Base-by-base conservation (phyloP, 2,797 vertebrate species). In the Sibirionetta formosa region DNA sequence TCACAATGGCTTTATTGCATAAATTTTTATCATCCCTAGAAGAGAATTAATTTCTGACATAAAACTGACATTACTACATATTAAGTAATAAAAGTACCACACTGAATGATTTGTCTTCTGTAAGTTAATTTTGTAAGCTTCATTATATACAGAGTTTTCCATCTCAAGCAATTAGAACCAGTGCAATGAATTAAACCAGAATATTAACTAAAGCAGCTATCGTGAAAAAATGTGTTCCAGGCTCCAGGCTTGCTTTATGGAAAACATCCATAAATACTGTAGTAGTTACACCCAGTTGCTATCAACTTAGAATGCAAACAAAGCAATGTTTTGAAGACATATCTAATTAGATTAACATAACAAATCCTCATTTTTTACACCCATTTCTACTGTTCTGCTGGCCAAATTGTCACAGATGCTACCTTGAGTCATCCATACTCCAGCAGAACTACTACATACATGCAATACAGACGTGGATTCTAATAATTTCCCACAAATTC, bases 1-100 rank as follows among this genome's bases (percentile, higher is more conserved):
- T 99, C 96, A 99, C 98, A 44, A 99, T 94, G 88, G 99, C 98
- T 98, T 99, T 99, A 93, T 93, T 99, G 98, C 99, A 99, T 53
- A 99, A 97, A 97, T 99, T 99, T 98, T 99, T 99, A 97, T 99
- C 99, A 96, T 99, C 98, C 72, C 99, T 99, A 82, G 58, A 63
- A 95, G 66, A 46, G 57, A 95, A 87, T 61, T 66, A 87, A 63
- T 40, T 87, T 77, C 58, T 65, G 20, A 53, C 33, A 81, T 58
- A 51, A 72, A 79, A 29, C 6, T 7, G 64, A 50, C 26, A 44
- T 33, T 69, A 44, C 11, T 53, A 64, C 12, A 20, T 7, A 61
- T 6, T 27, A 54, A 64, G 31, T 26, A 61, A 42, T 38, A 88
- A 35, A 70, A 75, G n/a, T 29, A 61, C 53, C 26, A 44, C 3